These are phyloP conservation scores for Hirtodrosophila duncani DNA, from an alignment of 2,888 invertebrate species.

Conservation along the genomic window DNA sequence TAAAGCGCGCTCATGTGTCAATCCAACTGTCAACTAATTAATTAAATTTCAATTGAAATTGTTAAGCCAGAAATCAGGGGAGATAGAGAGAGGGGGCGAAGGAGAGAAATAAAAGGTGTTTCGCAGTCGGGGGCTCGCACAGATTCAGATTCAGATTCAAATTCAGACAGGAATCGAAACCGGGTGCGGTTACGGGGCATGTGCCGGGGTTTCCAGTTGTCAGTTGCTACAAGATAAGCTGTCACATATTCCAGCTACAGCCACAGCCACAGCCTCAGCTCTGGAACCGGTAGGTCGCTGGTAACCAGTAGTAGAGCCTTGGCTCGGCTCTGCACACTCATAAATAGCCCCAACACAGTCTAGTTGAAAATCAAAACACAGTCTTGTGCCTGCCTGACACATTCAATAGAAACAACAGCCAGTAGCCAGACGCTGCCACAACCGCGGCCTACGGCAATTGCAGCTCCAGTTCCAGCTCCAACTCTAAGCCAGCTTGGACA, in stretches of 20 bases:
- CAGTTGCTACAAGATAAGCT: conserved; percentile 75
- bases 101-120: conserved; percentile 36
- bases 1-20: conserved; percentile 64
- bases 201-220: conserved; percentile 54
- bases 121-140: conserved; percentile 59
- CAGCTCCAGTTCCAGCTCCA: conserved; percentile 23
- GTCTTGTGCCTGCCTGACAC: conserved; percentile 56
- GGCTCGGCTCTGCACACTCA: conserved; percentile 10
- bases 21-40: conserved; percentile 77
- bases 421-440: conserved; percentile 42
- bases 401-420: conserved; percentile 71
- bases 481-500: conserved; percentile 41
- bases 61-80: conserved; percentile 56
- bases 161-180: conserved; percentile 17
- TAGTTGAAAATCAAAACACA: conserved; percentile 71
- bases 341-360: conserved; percentile 60
- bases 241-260: conserved; percentile 70
- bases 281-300: too few relatives aligned
- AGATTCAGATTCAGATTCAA: conserved; percentile 1
- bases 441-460: conserved; percentile 36
- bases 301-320: conserved; percentile 34
- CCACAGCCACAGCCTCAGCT: background rate
- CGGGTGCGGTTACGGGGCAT: conserved; percentile 8
- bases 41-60: conserved; percentile 78
- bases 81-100: background rate